A percentile compares a stretch with the other conserved stretches of the same genome.
Evolutionary conservation across 2,888 invertebrate genomes (phyloP).

Genomic region (Mesorhabditis belari): DNA sequence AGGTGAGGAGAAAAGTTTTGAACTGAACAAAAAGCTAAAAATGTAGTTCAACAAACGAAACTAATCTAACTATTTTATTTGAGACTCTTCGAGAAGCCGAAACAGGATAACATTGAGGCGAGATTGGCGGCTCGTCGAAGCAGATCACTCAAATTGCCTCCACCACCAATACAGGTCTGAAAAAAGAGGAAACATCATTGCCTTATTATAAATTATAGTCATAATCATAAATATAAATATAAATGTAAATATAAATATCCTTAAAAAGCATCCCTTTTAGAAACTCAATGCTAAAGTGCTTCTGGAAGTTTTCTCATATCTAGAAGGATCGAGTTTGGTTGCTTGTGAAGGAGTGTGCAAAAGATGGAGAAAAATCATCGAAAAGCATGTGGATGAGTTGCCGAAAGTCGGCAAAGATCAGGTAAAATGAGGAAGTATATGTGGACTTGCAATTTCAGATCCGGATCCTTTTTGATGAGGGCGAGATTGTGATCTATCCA

Average conservation of each 20-base stretch:
- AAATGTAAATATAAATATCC: background rate
- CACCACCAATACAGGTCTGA: background rate
- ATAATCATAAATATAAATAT: too few species aligned
- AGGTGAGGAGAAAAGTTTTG: background rate
- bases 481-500: slow-evolving; percentile 36
- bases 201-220: too few species aligned
- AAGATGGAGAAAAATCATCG: slow-evolving; percentile 22
- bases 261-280: slow-evolving; percentile 13
- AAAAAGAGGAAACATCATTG: too few species aligned
- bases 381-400: slow-evolving; percentile 8
- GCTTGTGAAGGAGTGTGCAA: slow-evolving; percentile 22
- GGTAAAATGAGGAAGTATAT: slow-evolving; percentile 10
- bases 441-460: slow-evolving; percentile 22
- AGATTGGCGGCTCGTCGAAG: background rate
- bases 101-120: background rate
- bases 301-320: slow-evolving; percentile 13
- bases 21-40: background rate
- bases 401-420: slow-evolving; percentile 30
- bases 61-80: too few species aligned
- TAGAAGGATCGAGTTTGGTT: slow-evolving; percentile 17
- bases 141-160: background rate
- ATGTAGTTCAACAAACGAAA: too few species aligned
- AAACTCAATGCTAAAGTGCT: slow-evolving; percentile 17
- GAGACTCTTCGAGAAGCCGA: background rate
- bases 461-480: slow-evolving; percentile 41